A percentile compares a stretch with the other conserved stretches of the same genome.
Evolutionary conservation across 2,797 vertebrate species (phyloP).

Genomic region (Kryptopterus vitreolus): DNA sequence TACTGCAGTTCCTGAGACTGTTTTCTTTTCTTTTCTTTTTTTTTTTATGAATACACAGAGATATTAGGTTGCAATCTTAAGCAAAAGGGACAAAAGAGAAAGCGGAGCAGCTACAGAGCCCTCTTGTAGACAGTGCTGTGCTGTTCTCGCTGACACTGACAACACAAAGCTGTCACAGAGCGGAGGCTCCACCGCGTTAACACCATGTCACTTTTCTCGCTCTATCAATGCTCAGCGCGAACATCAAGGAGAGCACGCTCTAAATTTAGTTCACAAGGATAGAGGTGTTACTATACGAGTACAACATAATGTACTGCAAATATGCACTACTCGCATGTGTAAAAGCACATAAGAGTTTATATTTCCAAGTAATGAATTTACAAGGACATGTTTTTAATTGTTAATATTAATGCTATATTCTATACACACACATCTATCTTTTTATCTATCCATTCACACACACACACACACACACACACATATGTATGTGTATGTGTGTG

Average conservation of each 20-base stretch:
- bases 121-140: not conserved
- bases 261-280: conserved; percentile 31
- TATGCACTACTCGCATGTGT: not conserved
- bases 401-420: too few species aligned
- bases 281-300: not conserved
- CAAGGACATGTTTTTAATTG: not conserved
- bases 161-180: conserved; percentile 34
- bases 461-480: too few species aligned
- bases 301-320: not conserved
- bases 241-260: conserved; percentile 4
- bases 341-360: not conserved
- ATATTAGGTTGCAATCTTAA: not conserved
- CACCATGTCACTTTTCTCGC: conserved; percentile 44
- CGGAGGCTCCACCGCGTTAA: conserved; percentile 26
- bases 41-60: conserved; percentile 12
- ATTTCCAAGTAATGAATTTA: not conserved
- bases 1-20: not conserved
- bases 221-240: conserved; percentile 18
- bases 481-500: too few species aligned
- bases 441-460: too few species aligned
- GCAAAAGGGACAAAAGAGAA: not conserved
- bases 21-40: too few species aligned
- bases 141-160: conserved; percentile 18
- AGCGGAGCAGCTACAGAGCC: not conserved
- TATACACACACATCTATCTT: too few species aligned